A percentile compares a stretch with the other conserved stretches of the same genome.
Conservation (phyloP, 2,797 vertebrate genomes). For the Gallinago nigripennis region DNA sequence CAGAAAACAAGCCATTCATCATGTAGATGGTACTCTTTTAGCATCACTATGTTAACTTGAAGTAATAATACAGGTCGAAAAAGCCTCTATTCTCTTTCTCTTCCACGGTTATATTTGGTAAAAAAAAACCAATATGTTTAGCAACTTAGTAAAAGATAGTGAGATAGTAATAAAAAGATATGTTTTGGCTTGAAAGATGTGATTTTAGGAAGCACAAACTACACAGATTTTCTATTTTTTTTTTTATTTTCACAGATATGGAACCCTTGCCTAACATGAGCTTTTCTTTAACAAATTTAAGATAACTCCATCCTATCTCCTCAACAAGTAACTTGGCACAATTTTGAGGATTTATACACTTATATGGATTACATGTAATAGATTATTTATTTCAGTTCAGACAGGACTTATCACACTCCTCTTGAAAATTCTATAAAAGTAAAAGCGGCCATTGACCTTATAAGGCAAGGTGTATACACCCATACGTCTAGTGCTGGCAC, state of each 20-base stretch:
- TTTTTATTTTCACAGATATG: not conserved
- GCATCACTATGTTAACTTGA: not conserved
- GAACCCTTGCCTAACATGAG: not conserved
- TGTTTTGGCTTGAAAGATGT: not conserved
- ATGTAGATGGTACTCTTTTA: not conserved
- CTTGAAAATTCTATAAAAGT: not conserved
- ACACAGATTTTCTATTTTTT: not conserved
- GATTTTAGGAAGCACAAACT: not conserved
- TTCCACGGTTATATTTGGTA: not conserved
- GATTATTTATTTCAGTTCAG: not conserved
- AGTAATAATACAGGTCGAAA: not conserved
- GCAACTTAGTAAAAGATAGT: too few species aligned
- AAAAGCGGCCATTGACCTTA: not conserved
- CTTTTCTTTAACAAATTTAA: not conserved
- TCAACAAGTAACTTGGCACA: not conserved
- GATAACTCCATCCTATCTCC: not conserved
- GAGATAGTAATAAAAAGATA: too few species aligned
- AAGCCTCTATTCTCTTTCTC: not conserved
- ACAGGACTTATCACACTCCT: not conserved
- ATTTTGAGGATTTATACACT: not conserved
- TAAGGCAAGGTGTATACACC: not conserved
- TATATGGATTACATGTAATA: not conserved
- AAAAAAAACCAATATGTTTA: not conserved
- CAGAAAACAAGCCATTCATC: not conserved
- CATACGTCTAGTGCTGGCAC: accelerated